Percentiles rank a stretch among this genome's conserved stretches.
Evolutionary conservation across 2,888 invertebrate species (phyloP).

Genomic region (Cetonia aurata): DNA sequence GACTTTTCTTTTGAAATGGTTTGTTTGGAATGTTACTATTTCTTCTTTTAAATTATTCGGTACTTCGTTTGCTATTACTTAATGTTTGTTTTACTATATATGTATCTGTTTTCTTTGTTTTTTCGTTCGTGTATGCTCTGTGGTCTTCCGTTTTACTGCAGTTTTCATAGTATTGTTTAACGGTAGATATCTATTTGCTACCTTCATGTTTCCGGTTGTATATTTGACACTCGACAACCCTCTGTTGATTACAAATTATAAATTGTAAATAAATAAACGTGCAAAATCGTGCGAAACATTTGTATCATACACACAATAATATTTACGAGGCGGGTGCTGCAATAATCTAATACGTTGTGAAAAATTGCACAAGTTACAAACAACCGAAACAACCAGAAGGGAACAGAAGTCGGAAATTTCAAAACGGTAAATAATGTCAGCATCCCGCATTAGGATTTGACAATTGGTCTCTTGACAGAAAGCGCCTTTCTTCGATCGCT

Average conservation of each 20-base stretch:
- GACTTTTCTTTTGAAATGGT: conserved; percentile 23
- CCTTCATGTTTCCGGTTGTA: conserved; percentile 5
- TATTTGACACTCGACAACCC: conserved; percentile 46
- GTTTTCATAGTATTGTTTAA: conserved; percentile 15
- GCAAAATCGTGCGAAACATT: conserved; percentile 62
- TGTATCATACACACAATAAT: conserved; percentile 58
- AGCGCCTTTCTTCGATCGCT: background rate
- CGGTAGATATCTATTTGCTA: conserved; percentile 3
- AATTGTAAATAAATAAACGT: conserved; percentile 58
- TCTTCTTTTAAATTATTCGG: conserved; percentile 16
- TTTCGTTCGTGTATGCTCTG: background rate
- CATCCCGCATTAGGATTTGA: conserved; percentile 48
- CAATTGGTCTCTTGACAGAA: conserved; percentile 24
- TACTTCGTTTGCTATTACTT: conserved; percentile 13
- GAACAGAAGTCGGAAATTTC: background rate
- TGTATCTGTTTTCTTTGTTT: background rate
- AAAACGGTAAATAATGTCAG: conserved; percentile 50
- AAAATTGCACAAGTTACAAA: conserved; percentile 54
- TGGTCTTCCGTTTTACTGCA: conserved; percentile 15
- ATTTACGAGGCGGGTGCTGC: conserved; percentile 56
- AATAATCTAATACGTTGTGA: conserved; percentile 52
- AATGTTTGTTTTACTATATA: background rate
- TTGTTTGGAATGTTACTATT: conserved; percentile 33
- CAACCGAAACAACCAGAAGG: conserved; percentile 32
- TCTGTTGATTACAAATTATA: conserved; percentile 52